Base-by-base conservation (phyloP, 2,797 vertebrate species). In the Poeciliopsis gracilis region DNA sequence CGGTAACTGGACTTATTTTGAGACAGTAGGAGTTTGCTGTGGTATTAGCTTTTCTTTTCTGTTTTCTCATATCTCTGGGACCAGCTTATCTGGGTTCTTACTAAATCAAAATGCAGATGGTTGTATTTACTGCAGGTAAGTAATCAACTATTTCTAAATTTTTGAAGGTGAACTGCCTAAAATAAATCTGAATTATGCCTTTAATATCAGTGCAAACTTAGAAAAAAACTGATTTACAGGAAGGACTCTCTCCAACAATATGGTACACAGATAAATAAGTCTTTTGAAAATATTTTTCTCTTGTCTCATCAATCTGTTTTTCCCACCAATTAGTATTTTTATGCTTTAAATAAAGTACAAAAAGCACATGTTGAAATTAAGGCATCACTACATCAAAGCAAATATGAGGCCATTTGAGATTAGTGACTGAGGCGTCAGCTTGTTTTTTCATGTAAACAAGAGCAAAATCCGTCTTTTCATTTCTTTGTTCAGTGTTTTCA, bases 151-250 rank as follows among this genome's bases (percentile, higher is more conserved):
- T 15, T 43, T 70, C 25, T 12, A 67, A 38, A 20, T 20, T 67
- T 67, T 25, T 67, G 1, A 67, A 67, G 4, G 36, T 11, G 20
- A 51, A 9, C 20, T 51, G 20, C 2, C 49, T 5, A 67, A 41
- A 69, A 8, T 23, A 43, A 45, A 28, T 38, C 41, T 70, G 25
- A 45, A 70, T 7, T n/a, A 70, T 28, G 12, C 41, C 41, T 45
- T 70, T 45, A 76, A 83, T 83, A 63, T 87, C 86, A 91, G 89
- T 95, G 92, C 89, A 94, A 92, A 92, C 85, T 82, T 63, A 16
- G 23, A 47, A 51, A 28, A 13, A 57, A 73, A 86, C 75, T 72
- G 51, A 80, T 79, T 82, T 80, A 91, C 77, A 84, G 79, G 71
- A 79, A 90, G 79, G 49, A 85, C 69, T 30, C 20, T 84, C 73